Evolutionary conservation across 2,797 vertebrate species (phyloP).

Genomic region (Enoplosus armatus): DNA sequence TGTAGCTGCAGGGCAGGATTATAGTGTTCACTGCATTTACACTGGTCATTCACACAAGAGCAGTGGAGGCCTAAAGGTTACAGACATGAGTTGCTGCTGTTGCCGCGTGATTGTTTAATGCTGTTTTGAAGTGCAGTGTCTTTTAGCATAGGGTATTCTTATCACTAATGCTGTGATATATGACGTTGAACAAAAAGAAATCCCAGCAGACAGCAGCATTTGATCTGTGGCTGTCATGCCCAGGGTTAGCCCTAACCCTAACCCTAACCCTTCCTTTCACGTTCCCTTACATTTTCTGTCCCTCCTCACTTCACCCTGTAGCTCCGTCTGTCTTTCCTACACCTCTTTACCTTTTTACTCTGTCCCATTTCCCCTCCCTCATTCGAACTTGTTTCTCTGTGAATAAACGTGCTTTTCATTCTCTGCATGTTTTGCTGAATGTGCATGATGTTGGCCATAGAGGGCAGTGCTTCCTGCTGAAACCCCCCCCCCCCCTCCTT

Average conservation of each 20-base stretch:
- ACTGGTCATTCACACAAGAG: too few relatives aligned
- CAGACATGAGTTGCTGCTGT: too few relatives aligned
- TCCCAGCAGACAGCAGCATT: not conserved
- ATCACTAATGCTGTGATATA: too few relatives aligned
- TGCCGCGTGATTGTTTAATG: slow-evolving; percentile 24
- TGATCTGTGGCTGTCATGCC: not conserved
- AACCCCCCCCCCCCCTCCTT: not conserved
- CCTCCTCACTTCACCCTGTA: not conserved
- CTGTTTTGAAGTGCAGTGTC: slow-evolving; percentile 4
- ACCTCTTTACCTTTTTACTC: not conserved
- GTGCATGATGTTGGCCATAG: slow-evolving; percentile 5
- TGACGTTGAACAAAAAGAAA: too few relatives aligned
- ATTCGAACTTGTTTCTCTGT: not conserved
- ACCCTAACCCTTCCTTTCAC: too few relatives aligned
- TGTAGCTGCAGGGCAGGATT: not conserved
- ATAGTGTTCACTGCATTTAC: not conserved
- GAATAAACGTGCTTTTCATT: not conserved
- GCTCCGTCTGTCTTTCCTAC: not conserved
- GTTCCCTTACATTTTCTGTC: too few relatives aligned
- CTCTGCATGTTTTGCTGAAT: slow-evolving; percentile 10
- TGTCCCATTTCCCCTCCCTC: not conserved
- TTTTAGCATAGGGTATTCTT: too few relatives aligned
- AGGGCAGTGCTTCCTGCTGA: slow-evolving; percentile 26
- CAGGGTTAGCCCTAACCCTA: too few relatives aligned
- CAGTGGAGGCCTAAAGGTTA: too few relatives aligned